Base-by-base conservation (phyloP, 2,888 invertebrate genomes). In the Griposia aprilina region DNA sequence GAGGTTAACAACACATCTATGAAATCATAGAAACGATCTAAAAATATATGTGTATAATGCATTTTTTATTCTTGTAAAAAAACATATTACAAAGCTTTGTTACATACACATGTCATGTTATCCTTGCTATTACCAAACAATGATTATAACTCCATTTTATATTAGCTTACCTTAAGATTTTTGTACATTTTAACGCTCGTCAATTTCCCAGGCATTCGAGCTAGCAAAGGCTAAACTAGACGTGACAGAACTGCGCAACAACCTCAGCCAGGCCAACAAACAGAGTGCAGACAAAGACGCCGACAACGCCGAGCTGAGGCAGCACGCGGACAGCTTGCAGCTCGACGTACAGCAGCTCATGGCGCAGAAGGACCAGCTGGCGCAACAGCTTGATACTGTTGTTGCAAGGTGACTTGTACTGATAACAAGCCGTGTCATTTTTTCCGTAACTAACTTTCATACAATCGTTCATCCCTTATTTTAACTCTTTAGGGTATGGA, bases 221-320 rank as follows among this genome's bases (percentile, higher is more conserved):
- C 90, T 96, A 78, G 97, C 97, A 55, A 97, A 97, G 90, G 94
- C 96, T 1, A 94, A 94, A 59, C 85, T 97, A 11, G 97, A 97
- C 87, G 93, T 96, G 78, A 95, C 95, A 0, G 97, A 97, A 76
- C 90, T 96, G 26, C 93, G 91, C 79, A 94, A 92, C 84, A 93
- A 95, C 82, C 89, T 97, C 15, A 97, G 97, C 62, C 97, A 97
- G 26, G 97, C 97, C 66, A 95, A 93, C 36, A 97, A 96, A 82
- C 92, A 94, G 91, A 84, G 90, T 92, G 74, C 94, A 69, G 90
- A 95, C 87, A 88, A 90, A 74, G 94, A 94, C 75, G 79, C 91
- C 23, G 91, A 94, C 75, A 90, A 94, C 82, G 89, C 91, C 45
- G 92, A 95, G 86, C 93, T 87, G 89, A 89, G 65, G 89, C 92